Percentiles rank a stretch among this genome's conserved stretches.
phyloP scores from a whole-genome alignment of 1,140 invertebrate genomes.

The Aphis craccivora region DNA sequence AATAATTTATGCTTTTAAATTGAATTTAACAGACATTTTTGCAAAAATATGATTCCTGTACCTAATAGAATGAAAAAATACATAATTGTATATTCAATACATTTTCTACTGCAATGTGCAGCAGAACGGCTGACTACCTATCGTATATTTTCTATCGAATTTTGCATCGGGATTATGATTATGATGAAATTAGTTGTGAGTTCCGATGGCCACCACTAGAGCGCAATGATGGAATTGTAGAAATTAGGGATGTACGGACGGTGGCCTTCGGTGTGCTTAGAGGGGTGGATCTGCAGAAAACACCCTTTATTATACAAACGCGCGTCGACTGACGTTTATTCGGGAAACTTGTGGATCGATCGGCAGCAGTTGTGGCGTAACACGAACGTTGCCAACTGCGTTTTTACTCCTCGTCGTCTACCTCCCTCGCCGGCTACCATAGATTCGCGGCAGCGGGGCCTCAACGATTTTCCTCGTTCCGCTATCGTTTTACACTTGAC shows the following conservation, averaged over 20 bases:
- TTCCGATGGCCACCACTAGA: not conserved
- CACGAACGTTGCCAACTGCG: constrained; percentile 46
- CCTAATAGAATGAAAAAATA: too few relatives aligned
- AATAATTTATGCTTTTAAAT: too few relatives aligned
- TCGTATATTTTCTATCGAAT: not conserved
- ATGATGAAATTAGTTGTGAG: not conserved
- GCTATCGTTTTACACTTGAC: constrained; percentile 32
- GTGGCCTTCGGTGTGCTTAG: not conserved
- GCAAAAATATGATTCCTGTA: too few relatives aligned
- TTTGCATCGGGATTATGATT: not conserved
- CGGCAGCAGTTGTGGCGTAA: not conserved
- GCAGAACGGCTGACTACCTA: not conserved
- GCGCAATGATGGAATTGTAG: not conserved
- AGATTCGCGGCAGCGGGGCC: not conserved
- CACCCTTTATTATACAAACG: not conserved
- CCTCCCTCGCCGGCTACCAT: not conserved
- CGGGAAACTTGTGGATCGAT: constrained; percentile 52
- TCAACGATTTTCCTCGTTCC: constrained; percentile 29
- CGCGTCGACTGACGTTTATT: not conserved
- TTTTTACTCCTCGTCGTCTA: not conserved
- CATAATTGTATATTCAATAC: too few relatives aligned
- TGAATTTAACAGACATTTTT: too few relatives aligned
- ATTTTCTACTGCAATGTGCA: too few relatives aligned
- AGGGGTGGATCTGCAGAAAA: not conserved
- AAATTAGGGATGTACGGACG: not conserved